Base-by-base conservation (phyloP, 2,888 invertebrate genomes). In the Chesias legatella region DNA sequence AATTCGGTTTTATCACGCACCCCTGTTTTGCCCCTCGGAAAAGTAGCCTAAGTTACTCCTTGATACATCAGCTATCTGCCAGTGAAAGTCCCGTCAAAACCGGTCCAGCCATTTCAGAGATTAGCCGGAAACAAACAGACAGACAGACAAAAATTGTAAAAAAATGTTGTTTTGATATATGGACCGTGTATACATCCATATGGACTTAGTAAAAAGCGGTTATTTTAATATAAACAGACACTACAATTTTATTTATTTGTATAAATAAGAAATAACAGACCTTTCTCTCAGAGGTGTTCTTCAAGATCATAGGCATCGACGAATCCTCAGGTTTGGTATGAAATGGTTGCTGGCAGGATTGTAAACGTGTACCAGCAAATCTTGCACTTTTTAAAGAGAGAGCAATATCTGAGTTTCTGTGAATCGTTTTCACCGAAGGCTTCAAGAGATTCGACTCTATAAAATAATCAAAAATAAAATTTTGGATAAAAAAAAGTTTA, bases 361-460 rank as follows among this genome's bases (percentile, higher is more conserved):
- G 25, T 25, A 7, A 43, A 29, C 30, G 17, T 43, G 8, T 33
- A 28, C 7, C 27, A 32, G 25, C 13, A 31, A 6, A 11, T 47
- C 48, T 33, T 28, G 35, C 13, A 28, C 33, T 35, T 28, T 27
- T 37, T 27, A 34, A 43, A 6, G 37, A 48, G 10, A 48, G 56
- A 20, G 42, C 13, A 22, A 17, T 36, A 8, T 49, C 32, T 9
- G n/a, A 17, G 10, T 38, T 45, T 26, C 21, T 33, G 50, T 21
- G 27, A 23, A 35, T 35, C 51, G 68, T 68, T 55, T 67, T 72
- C 27, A 72, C 65, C 10, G 75, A 66, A 7, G 72, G 74, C 59
- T 68, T 67, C 36, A 77, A 54, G 50, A 66, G 69, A 42, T 78
- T 70, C 59, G 80, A 69, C 58, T 76, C 82, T 83, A 77, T 53